Evolutionary conservation across 2,888 invertebrate genomes (phyloP).

Genomic region (Hoplodrina blanda): DNA sequence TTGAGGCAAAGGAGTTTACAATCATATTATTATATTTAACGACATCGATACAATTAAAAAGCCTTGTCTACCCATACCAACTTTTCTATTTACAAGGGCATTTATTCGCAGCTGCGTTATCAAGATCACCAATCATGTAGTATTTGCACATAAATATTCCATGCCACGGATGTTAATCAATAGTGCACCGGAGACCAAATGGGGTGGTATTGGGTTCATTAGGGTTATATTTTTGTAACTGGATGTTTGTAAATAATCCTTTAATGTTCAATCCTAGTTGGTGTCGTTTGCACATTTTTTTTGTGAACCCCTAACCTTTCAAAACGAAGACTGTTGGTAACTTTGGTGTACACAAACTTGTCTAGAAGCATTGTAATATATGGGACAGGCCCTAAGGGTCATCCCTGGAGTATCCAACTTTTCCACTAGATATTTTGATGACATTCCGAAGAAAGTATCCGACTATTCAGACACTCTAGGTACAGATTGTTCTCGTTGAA

Average conservation of each 20-base stretch:
- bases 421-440: slow-evolving; percentile 33
- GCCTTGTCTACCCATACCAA: too few relatives aligned
- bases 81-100: too few relatives aligned
- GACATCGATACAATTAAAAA: too few relatives aligned
- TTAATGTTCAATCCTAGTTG: too few relatives aligned
- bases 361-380: slow-evolving; percentile 18
- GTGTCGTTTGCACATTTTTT: not conserved
- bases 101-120: not conserved
- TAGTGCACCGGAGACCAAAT: too few relatives aligned
- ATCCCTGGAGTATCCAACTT: slow-evolving; percentile 30
- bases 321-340: not conserved
- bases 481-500: not conserved
- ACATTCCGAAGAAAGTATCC: slow-evolving; percentile 9
- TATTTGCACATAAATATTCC: slow-evolving; percentile 12
- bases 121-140: not conserved
- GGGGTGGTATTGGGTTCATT: too few relatives aligned
- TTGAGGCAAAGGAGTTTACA: too few relatives aligned
- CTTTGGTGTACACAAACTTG: slow-evolving; percentile 20
- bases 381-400: slow-evolving; percentile 8
- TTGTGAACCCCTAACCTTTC: not conserved
- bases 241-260: too few relatives aligned
- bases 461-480: too few relatives aligned
- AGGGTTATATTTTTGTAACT: too few relatives aligned
- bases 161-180: not conserved
- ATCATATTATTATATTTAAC: too few relatives aligned